Percentiles rank a stretch among this genome's conserved stretches.
Evolutionary conservation across 1,140 invertebrate genomes (phyloP).

Genomic region (Drosophila pandora): DNA sequence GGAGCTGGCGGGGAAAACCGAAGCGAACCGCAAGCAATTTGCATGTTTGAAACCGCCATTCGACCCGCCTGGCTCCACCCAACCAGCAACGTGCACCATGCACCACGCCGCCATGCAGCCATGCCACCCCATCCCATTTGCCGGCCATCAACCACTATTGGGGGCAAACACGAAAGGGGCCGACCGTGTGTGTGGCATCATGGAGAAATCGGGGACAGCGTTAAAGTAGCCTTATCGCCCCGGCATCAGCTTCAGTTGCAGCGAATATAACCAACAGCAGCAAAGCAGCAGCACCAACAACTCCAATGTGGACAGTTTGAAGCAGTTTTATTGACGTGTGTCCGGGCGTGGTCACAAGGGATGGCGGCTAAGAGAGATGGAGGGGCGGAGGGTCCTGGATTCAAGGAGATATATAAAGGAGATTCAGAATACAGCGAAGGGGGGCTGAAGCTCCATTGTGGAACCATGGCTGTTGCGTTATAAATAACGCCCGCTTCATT

Average conservation of each 20-base stretch:
- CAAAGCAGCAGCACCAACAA: conserved; percentile 8
- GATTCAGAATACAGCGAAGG: background rate
- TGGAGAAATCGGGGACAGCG: conserved; percentile 78
- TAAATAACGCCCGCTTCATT: conserved; percentile 68
- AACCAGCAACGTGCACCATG: conserved; percentile 26
- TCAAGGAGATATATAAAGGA: conserved; percentile 38
- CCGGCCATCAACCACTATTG: conserved; percentile 54
- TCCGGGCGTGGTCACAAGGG: conserved; percentile 65
- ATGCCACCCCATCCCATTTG: conserved; percentile 3
- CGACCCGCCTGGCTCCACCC: conserved; percentile 5
- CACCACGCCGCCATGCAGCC: conserved; percentile 4
- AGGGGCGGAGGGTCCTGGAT: conserved; percentile 6
- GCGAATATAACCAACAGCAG: conserved; percentile 18
- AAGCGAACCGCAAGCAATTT: conserved; percentile 80
- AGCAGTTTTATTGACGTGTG: conserved; percentile 81
- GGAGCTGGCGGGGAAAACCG: conserved; percentile 48
- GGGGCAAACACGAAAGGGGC: conserved; percentile 77
- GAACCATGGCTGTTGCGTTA: conserved; percentile 62
- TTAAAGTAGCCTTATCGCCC: conserved; percentile 79
- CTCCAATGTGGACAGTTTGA: conserved; percentile 77
- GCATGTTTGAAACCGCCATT: conserved; percentile 79
- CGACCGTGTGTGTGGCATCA: conserved; percentile 68
- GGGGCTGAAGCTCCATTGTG: background rate
- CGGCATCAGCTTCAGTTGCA: conserved; percentile 47
- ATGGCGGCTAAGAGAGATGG: background rate